Percentiles rank a stretch among this genome's conserved stretches.
Conservation (phyloP, 2,888 invertebrate genomes). For the Papilio demoleus region DNA sequence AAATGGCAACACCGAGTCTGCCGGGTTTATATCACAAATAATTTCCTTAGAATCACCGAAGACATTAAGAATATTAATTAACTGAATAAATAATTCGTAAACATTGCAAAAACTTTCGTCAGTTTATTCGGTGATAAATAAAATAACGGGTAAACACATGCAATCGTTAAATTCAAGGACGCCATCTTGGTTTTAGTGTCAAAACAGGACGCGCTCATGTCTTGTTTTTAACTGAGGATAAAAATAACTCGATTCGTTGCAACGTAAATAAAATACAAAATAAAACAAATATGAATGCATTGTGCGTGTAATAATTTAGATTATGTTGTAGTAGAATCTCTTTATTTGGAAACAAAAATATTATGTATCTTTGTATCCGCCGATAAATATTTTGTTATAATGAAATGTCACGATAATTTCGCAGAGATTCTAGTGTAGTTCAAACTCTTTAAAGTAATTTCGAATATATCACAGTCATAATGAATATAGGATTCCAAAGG, state of each 20-base stretch:
- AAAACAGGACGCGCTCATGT: slow-evolving; percentile 30
- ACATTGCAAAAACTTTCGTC: slow-evolving; percentile 8
- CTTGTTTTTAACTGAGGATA: slow-evolving; percentile 12
- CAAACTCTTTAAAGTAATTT: no score
- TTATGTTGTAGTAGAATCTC: neutral
- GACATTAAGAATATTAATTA: slow-evolving; percentile 12
- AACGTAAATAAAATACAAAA: neutral
- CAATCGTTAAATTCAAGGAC: slow-evolving; percentile 35
- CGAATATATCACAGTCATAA: no score
- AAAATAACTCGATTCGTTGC: slow-evolving; percentile 2
- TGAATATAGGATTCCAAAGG: no score
- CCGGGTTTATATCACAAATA: neutral
- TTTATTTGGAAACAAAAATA: no score
- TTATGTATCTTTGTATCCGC: no score
- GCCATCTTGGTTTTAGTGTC: slow-evolving; percentile 36
- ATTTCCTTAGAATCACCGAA: slow-evolving; percentile 1
- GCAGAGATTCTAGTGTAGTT: no score
- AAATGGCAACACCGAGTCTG: neutral
- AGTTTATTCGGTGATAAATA: slow-evolving; percentile 26
- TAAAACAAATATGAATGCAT: neutral
- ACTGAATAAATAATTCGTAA: slow-evolving; percentile 6
- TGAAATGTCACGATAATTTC: no score
- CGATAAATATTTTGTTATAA: no score
- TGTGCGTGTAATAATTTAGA: neutral
- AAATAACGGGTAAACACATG: slow-evolving; percentile 31